These are phyloP conservation scores for Apotomis turbidana DNA, from an alignment of 2,888 invertebrate species.

Conservation along the genomic window DNA sequence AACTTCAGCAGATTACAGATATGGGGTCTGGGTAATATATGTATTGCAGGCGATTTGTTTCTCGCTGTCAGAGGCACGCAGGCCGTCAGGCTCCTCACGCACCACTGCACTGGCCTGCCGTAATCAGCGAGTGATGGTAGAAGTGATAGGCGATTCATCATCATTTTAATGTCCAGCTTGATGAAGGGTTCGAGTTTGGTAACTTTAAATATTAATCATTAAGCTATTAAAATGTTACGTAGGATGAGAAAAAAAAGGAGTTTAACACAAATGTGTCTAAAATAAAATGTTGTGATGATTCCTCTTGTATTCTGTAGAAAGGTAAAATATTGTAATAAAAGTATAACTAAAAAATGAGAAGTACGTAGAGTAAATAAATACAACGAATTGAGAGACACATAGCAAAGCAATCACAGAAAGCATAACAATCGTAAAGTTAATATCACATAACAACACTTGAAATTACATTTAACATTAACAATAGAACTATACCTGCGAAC, in stretches of 20 bases:
- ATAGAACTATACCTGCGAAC: conserved; percentile 44
- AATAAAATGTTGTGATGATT: too few relatives aligned
- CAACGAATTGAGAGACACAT: not conserved
- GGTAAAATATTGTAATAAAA: too few relatives aligned
- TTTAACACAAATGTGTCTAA: too few relatives aligned
- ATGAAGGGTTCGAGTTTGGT: not conserved
- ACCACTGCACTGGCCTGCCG: conserved; percentile 64
- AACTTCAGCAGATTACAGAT: conserved; percentile 22
- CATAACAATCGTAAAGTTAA: conserved; percentile 14
- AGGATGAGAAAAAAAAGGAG: too few relatives aligned
- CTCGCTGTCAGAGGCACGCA: conserved; percentile 73
- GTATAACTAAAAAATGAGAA: too few relatives aligned
- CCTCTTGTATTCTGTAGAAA: too few relatives aligned
- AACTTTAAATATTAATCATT: not conserved
- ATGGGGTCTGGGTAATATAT: conserved; percentile 30
- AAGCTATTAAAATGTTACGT: not conserved
- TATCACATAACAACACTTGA: conserved; percentile 25
- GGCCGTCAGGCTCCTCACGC: conserved; percentile 69
- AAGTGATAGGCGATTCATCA: conserved; percentile 51
- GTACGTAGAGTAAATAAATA: too few relatives aligned
- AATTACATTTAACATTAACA: conserved; percentile 39
- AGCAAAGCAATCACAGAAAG: not conserved
- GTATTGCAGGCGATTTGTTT: conserved; percentile 66
- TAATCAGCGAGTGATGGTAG: conserved; percentile 42
- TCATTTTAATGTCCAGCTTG: not conserved